Evolutionary conservation across 2,113 vertebrate genomes (phyloP), one percentile per base, ranked within the genome.

Genomic region (Mastomys coucha): DNA sequence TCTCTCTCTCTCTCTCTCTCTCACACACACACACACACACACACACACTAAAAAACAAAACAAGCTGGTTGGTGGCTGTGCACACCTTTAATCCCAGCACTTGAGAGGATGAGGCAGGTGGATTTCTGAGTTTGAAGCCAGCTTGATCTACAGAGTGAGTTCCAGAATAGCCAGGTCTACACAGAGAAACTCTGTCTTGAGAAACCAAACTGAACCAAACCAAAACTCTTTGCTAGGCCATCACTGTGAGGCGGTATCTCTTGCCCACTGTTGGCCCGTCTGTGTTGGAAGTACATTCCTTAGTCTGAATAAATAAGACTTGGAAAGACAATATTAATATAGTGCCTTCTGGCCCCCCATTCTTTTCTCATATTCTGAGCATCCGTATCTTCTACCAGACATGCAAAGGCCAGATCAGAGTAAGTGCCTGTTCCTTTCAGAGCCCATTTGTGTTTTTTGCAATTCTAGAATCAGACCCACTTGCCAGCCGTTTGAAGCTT

Each of bases 291-390:
- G 63, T 53, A 28, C 31, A 60, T n/a, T 56, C 60, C 88, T 94
- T 65, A 88, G 31, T 82, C 81, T 93, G 70, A 84, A 91, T 81
- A 91, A 91, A 77, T 42, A 73, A 49, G 53, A 84, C 81, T 33
- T 10, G 8, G 42, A 2, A 2, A 36, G 72, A 80, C 31, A 58
- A 36, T 56, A 86, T 26, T 69, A 76, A 49, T 17, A 2, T 33
- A 17, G 19, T 17, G 28, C 67, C 76, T 91, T 88, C 69, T 63
- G 76, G 12, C 12, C 67, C 80, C 76, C 36, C 4, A 36, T n/a
- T 84, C 70, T 85, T 86, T 72, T 63, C 53, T 6, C 77, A 85
- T 16, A 56, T 39, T 36, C 49, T 2, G 28, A n/a, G 72, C 45
- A 53, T 88, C 33, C 73, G 60, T 51, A 33, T 45, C 56, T 51